A percentile compares a stretch with the other conserved stretches of the same genome.
Evolutionary conservation across 1,140 invertebrate species (phyloP).

Genomic region (Parasteatoda tepidariorum): DNA sequence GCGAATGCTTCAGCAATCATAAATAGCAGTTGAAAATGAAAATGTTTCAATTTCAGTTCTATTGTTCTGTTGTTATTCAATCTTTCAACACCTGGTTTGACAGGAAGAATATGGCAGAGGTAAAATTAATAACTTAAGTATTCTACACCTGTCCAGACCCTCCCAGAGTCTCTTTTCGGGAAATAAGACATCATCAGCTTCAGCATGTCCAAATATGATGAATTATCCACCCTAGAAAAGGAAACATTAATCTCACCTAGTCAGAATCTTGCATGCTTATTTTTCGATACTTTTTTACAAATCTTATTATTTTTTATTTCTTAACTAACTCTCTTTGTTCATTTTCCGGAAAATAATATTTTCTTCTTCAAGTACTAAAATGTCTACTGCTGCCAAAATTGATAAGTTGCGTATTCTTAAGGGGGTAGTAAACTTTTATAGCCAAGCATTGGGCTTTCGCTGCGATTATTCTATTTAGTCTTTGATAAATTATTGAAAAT

Average conservation of each 20-base stretch:
- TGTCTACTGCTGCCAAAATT: no score
- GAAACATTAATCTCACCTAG: slow-evolving; percentile 41
- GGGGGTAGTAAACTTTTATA: no score
- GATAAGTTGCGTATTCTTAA: no score
- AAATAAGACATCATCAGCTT: slow-evolving; percentile 34
- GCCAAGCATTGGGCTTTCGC: no score
- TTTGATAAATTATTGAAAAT: no score
- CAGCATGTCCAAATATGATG: slow-evolving; percentile 36
- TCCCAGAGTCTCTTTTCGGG: background rate
- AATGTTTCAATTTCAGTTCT: slow-evolving; percentile 13
- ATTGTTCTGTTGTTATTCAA: slow-evolving; percentile 33
- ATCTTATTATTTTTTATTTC: no score
- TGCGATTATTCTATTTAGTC: no score
- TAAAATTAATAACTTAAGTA: slow-evolving; percentile 47
- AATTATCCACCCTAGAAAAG: slow-evolving; percentile 12
- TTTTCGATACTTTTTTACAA: background rate
- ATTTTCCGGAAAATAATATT: no score
- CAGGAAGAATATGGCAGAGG: slow-evolving; percentile 8
- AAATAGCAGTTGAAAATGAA: background rate
- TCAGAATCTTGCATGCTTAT: background rate
- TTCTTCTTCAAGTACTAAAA: no score
- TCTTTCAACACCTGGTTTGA: slow-evolving; percentile 45
- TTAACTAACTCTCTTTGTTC: no score
- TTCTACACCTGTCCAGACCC: slow-evolving; percentile 22
- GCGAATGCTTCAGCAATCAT: background rate